Conservation (phyloP, 2,113 vertebrate species). For the Equus przewalskii region DNA sequence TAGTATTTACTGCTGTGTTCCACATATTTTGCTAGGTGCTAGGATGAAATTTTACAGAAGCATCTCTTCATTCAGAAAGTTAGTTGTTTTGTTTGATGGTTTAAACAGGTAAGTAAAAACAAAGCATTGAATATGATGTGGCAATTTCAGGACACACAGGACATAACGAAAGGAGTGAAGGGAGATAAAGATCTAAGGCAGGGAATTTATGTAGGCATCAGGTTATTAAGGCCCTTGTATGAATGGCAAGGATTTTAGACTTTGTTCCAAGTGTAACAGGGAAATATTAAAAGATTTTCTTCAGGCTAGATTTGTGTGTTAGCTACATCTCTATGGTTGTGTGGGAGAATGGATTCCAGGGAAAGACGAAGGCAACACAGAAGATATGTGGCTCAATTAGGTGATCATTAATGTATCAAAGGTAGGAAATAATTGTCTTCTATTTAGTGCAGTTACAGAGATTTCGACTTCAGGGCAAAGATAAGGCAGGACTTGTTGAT, state of each 20-base stretch:
- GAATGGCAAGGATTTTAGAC: not conserved
- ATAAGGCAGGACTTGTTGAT: not conserved
- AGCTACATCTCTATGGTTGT: not conserved
- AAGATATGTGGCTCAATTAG: not conserved
- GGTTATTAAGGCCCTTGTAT: not conserved
- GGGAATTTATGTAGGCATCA: not conserved
- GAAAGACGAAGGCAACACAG: not conserved
- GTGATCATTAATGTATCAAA: not conserved
- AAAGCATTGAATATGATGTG: not conserved
- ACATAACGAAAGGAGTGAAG: not conserved
- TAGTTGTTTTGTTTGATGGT: not conserved
- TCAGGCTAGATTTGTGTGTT: not conserved
- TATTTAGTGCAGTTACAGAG: not conserved
- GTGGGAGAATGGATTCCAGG: not conserved
- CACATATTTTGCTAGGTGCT: not conserved
- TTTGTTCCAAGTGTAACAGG: not conserved
- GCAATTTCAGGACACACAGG: not conserved
- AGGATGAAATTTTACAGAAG: not conserved
- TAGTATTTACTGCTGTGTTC: not conserved
- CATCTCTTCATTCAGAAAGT: not conserved
- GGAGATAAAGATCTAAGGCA: not conserved
- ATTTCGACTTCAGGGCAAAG: not conserved
- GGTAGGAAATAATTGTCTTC: not conserved
- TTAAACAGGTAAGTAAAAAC: not conserved
- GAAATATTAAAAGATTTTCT: not conserved